Evolutionary conservation across 2,113 vertebrate species (phyloP), one percentile per base, ranked within the genome.

Genomic region (Solenodon paradoxus): DNA sequence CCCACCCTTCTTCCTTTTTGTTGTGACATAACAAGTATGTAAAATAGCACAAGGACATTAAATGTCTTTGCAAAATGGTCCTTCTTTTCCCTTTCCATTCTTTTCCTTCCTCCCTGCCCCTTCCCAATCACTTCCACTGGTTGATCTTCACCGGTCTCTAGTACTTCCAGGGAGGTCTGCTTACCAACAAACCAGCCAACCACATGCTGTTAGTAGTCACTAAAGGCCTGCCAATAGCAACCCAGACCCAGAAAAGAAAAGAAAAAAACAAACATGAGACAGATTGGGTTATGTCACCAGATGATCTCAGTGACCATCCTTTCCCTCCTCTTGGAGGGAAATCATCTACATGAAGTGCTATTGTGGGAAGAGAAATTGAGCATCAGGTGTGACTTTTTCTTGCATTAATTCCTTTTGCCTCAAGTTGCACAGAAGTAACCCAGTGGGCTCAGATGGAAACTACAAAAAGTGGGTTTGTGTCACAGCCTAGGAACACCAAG

Each of bases 131-230:
- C 61, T 69, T n/a, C 69, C 9, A 28, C 24, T 38, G 12, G 13
- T 59, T 53, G 10, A 16, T 22, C 53, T 63, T 12, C 3, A 5
- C 38, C 47, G 45, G 35, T 7, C 72, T 71, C 12, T 2, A 53
- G 45, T 19, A 19, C 32, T 32, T 83, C 38, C 12, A 40, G 7
- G 19, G 32, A 35, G 28, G 51, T 20, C 71, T 57, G 19, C 24
- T 53, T 19, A 42, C 51, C n/a, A 69, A 40, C 6, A 16, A 57
- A 38, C 6, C 2, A 49, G n/a, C 51, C 40, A 42, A 9, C 40
- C 38, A 3, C 0, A 1, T 9, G 4, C 4, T 7, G 9, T 4
- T 2, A 3, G 26, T 35, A 32, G 38, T 26, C 55, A 28, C 20
- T 12, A 11, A 59, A 32, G 16, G 16, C 40, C n/a, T 59, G 38